phyloP scores from a whole-genome alignment of 2,797 vertebrate genomes.

The Liparis tanakae region DNA sequence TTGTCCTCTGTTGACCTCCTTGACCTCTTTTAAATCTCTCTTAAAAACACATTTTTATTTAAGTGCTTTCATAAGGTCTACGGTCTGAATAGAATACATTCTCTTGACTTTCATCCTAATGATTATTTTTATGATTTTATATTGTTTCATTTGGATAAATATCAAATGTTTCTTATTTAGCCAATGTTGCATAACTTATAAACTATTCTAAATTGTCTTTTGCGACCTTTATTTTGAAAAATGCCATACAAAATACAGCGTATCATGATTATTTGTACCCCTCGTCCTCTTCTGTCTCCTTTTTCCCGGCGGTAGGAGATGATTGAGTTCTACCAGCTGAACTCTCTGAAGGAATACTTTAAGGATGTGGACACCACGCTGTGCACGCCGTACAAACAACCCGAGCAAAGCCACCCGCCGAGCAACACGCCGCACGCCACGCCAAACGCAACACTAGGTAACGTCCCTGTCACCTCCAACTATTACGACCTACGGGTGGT shows the following conservation, averaged over 20 bases:
- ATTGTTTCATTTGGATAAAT: neutral
- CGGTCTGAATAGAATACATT: neutral
- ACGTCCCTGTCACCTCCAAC: neutral
- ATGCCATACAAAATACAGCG: neutral
- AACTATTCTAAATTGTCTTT: neutral
- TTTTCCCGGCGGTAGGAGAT: slow-evolving; percentile 82
- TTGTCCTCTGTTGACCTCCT: neutral
- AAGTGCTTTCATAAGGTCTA: neutral
- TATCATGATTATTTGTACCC: neutral
- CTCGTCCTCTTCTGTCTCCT: slow-evolving; percentile 1
- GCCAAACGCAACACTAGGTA: slow-evolving; percentile 65
- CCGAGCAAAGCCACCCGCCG: slow-evolving; percentile 76
- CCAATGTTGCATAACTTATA: neutral
- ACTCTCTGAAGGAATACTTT: slow-evolving; percentile 93
- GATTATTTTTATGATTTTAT: neutral
- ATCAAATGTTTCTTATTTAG: neutral
- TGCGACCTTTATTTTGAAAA: neutral
- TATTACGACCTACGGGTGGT: too few species aligned
- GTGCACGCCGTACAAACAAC: slow-evolving; percentile 87
- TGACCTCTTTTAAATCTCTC: neutral
- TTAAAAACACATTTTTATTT: neutral
- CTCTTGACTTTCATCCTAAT: neutral
- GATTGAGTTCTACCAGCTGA: slow-evolving; percentile 90
- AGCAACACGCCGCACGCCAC: slow-evolving; percentile 36
- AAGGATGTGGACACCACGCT: slow-evolving; percentile 90